phyloP scores from a whole-genome alignment of 2,888 invertebrate species.

The Lithophane semibrunnea region DNA sequence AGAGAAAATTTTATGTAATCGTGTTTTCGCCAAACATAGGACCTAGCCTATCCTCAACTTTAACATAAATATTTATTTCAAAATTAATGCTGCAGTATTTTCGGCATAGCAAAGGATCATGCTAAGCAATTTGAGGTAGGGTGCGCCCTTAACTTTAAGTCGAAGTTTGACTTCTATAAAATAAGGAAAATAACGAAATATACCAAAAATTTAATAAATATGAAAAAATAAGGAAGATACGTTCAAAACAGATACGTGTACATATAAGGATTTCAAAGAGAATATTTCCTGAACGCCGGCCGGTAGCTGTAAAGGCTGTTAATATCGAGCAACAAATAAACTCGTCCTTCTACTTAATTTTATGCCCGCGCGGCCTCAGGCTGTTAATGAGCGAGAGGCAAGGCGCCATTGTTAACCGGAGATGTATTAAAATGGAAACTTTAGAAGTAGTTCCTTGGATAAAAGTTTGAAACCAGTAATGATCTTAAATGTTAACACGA shows the following conservation, averaged over 20 bases:
- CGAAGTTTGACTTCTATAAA: no score
- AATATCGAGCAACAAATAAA: slow-evolving; percentile 64
- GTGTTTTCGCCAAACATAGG: no score
- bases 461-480: background rate
- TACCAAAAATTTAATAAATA: background rate
- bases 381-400: slow-evolving; percentile 60
- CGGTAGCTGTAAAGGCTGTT: slow-evolving; percentile 45
- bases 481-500: background rate
- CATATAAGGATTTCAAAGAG: slow-evolving; percentile 32
- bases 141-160: no score
- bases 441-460: background rate
- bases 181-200: background rate
- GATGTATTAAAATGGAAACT: slow-evolving; percentile 27
- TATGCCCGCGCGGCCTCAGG: slow-evolving; percentile 54
- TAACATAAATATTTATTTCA: no score
- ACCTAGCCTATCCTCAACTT: no score
- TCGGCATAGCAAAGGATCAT: no score
- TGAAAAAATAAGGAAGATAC: background rate
- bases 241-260: slow-evolving; percentile 21
- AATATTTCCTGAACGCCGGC: slow-evolving; percentile 36
- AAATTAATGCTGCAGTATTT: no score
- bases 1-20: no score
- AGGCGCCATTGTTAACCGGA: slow-evolving; percentile 39
- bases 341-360: slow-evolving; percentile 63
- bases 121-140: no score